A percentile compares a stretch with the other conserved stretches of the same genome.
These are phyloP conservation scores for Himalopsyche tibetana DNA, from an alignment of 2,888 invertebrate genomes.

Conservation along the genomic window DNA sequence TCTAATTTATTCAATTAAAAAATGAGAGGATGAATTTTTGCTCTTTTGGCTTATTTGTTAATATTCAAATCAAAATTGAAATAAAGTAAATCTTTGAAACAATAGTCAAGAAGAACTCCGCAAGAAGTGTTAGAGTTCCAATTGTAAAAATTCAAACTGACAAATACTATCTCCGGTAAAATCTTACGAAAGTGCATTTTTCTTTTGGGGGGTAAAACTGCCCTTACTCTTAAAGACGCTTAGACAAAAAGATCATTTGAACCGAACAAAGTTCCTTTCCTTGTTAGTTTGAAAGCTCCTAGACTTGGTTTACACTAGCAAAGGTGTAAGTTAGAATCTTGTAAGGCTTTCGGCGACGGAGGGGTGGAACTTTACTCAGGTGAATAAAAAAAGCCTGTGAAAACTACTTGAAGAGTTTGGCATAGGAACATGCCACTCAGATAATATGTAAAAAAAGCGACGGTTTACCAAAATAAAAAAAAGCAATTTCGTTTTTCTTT, in stretches of 20 bases:
- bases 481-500: too few species aligned
- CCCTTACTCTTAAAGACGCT: conserved; percentile 54
- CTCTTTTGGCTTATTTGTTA: too few species aligned
- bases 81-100: too few species aligned
- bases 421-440: conserved; percentile 13
- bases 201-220: conserved; percentile 41
- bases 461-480: too few species aligned
- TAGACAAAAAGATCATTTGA: conserved; percentile 59
- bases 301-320: conserved; percentile 39
- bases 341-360: conserved; percentile 42
- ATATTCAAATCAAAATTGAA: too few species aligned
- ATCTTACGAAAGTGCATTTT: conserved; percentile 53
- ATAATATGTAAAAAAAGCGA: background rate
- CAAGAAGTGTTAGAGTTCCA: background rate
- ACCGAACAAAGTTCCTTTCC: conserved; percentile 60
- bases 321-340: conserved; percentile 35
- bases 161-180: conserved; percentile 15
- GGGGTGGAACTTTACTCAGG: conserved; percentile 24
- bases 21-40: too few species aligned
- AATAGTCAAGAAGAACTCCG: too few species aligned
- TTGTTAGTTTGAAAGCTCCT: conserved; percentile 58
- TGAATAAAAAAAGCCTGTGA: conserved; percentile 6
- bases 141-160: conserved; percentile 27
- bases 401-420: conserved; percentile 20
- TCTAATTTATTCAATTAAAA: too few species aligned